A percentile compares a stretch with the other conserved stretches of the same genome.
Evolutionary conservation across 2,888 invertebrate species (phyloP).

Genomic region (Anticlea derivata): DNA sequence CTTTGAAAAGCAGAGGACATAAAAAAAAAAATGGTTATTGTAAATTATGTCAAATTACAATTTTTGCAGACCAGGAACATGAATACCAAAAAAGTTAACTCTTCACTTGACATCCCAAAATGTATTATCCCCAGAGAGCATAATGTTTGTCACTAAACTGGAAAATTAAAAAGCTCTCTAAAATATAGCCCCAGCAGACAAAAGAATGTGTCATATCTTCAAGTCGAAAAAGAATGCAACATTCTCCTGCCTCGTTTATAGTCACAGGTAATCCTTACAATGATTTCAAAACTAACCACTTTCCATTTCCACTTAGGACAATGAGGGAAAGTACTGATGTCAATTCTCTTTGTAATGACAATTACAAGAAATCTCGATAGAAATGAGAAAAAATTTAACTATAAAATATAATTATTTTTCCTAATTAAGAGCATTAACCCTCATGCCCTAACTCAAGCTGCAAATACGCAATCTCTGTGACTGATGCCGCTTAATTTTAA

Average conservation of each 20-base stretch:
- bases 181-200: constrained; percentile 56
- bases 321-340: constrained; percentile 37
- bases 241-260: constrained; percentile 61
- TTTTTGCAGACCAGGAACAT: constrained; percentile 4
- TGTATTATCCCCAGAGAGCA: constrained; percentile 66
- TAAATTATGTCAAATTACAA: constrained; percentile 3
- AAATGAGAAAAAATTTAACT: constrained; percentile 46
- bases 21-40: not conserved
- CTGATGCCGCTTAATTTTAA: constrained; percentile 50
- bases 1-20: constrained; percentile 17
- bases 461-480: constrained; percentile 45
- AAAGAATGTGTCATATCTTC: constrained; percentile 63
- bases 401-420: constrained; percentile 53
- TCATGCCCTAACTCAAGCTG: constrained; percentile 36
- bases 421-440: constrained; percentile 38
- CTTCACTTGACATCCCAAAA: constrained; percentile 80
- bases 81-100: constrained; percentile 63
- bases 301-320: constrained; percentile 39
- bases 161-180: constrained; percentile 60
- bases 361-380: constrained; percentile 36
- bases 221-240: constrained; percentile 69
- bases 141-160: constrained; percentile 46
- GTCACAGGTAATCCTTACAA: constrained; percentile 59
- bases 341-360: constrained; percentile 20
- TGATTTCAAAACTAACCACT: constrained; percentile 32